A percentile compares a stretch with the other conserved stretches of the same genome.
Evolutionary conservation across 2,888 invertebrate species (phyloP).

Genomic region (Coelopa pilipes): DNA sequence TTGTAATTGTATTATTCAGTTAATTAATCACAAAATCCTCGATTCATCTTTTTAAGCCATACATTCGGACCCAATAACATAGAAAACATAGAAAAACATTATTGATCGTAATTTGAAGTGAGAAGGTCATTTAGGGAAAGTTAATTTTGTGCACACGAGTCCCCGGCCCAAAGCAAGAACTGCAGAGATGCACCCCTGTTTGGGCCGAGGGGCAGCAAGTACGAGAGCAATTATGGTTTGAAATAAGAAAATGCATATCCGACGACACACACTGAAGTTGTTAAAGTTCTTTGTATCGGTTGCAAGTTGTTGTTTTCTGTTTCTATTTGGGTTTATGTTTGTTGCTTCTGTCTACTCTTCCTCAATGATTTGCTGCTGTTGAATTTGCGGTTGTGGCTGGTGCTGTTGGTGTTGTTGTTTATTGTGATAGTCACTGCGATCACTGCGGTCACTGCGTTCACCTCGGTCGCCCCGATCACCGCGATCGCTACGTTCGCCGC

Average conservation of each 20-base stretch:
- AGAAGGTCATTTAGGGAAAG: not conserved
- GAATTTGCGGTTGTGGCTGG: conserved; percentile 40
- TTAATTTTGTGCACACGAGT: not conserved
- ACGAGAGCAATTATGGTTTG: not conserved
- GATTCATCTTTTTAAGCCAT: not conserved
- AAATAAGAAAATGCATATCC: conserved; percentile 20
- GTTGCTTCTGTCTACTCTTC: conserved; percentile 44
- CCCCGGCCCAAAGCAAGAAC: conserved; percentile 25
- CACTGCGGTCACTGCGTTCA: not conserved
- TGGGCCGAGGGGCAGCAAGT: conserved; percentile 42
- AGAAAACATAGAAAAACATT: conserved; percentile 10
- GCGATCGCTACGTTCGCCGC: conserved; percentile 1
- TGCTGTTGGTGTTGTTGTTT: conserved; percentile 53
- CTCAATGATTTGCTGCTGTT: conserved; percentile 46
- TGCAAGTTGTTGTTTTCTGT: not conserved
- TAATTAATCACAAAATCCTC: not conserved
- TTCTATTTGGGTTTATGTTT: not conserved
- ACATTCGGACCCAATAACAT: not conserved
- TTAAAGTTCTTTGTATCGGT: not conserved
- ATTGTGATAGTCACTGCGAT: conserved; percentile 53
- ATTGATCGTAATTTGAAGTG: not conserved
- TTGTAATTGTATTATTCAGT: not conserved
- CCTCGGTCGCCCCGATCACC: not conserved
- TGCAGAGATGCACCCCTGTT: conserved; percentile 2
- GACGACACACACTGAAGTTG: conserved; percentile 1